Base-by-base conservation (phyloP, 2,113 vertebrate genomes). In the Chaenogobius annularis region DNA sequence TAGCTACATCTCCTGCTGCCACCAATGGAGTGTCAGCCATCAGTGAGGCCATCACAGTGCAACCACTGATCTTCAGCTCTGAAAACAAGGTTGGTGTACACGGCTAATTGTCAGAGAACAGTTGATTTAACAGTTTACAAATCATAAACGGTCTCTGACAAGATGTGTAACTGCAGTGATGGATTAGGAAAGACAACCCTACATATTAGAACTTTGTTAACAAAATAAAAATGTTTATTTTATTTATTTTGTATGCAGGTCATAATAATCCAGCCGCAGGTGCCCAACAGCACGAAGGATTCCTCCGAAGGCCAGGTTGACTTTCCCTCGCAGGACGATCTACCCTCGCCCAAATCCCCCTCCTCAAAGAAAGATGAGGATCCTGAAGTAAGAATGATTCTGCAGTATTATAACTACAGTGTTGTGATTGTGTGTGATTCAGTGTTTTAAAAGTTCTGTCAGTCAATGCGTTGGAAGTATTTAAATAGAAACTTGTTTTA, bases 191-290 rank as follows among this genome's bases (percentile, higher is more conserved):
- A 55, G 8, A 55, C 9, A 55, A 55, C 11, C 20, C 47, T 50
- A 50, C 17, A 22, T 3, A 22, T 31, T 31, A 31, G 26, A 31
- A 31, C 4, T 31, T 31, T 59, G 22, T 26, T 31, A 59, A 59
- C n/a, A 23, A 20, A 55, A 22, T 22, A 55, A 3, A 20, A 10
- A 55, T 10, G 8, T 55, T 13, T 23, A 11, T 40, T 20, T 35
- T 80, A 31, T 31, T 31, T 14, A 43, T 12, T 70, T 44, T 73
- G 17, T 67, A 9, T 69, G 19, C 88, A 99, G 97, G 96, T 99
- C 86, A 97, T 98, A 81, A 96, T 99, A 72, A 95, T 99, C 85
- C 97, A 98, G 85, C 96, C 97, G 17, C 96, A 96, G 93, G 93
- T 94, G 69, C 94, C 89, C 69, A 81, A 87, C 85, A 75, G 82